Conservation (phyloP, 2,888 invertebrate genomes). For the Dryobotodes eremita region DNA sequence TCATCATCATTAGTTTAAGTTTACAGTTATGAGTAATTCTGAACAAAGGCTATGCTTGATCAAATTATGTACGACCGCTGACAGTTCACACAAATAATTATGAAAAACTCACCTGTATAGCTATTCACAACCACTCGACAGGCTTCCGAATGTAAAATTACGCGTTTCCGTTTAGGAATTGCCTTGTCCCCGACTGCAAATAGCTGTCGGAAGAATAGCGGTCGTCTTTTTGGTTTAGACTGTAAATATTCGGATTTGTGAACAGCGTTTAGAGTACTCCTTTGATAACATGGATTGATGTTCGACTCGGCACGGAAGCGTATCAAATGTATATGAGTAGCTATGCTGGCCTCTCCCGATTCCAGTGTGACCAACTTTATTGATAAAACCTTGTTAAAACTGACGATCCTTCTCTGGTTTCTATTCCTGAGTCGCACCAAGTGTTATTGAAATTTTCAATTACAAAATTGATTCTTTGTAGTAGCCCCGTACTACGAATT, state of each 20-base stretch:
- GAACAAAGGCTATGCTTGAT: neutral
- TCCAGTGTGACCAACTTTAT: neutral
- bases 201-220: too few species aligned
- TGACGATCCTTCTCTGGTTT: neutral
- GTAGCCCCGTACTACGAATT: neutral
- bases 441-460: neutral
- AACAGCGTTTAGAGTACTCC: too few species aligned
- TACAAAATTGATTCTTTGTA: neutral
- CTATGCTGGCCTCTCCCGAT: too few species aligned
- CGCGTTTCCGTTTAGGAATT: too few species aligned
- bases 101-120: neutral
- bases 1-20: too few species aligned
- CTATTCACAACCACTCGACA: neutral
- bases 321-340: too few species aligned
- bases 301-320: too few species aligned
- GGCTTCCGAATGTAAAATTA: too few species aligned
- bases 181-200: too few species aligned
- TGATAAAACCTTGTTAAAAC: neutral
- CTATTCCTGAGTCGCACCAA: neutral
- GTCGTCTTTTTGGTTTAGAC: too few species aligned
- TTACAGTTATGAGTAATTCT: conserved; percentile 7
- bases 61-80: neutral
- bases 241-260: too few species aligned
- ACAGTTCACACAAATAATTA: neutral
- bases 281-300: too few species aligned